Conservation (phyloP, 2,797 vertebrate genomes). For the Selene dorsalis region DNA sequence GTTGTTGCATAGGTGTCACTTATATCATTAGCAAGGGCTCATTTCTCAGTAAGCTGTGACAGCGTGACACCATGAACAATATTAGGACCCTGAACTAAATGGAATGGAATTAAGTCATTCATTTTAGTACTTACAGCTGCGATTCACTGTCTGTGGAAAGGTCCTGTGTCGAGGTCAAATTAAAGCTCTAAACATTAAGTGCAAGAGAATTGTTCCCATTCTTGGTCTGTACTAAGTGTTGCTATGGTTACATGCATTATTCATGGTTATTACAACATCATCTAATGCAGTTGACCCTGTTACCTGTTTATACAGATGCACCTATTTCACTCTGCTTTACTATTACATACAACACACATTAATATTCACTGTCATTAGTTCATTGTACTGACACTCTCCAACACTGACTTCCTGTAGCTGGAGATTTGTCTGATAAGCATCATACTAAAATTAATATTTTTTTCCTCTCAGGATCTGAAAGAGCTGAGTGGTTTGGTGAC, state of each 20-base stretch:
- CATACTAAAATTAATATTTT: conserved; percentile 1
- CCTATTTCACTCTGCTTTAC: background rate
- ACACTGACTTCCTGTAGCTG: background rate
- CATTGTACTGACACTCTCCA: background rate
- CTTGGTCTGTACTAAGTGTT: conserved; percentile 1
- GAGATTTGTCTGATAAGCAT: conserved; percentile 18
- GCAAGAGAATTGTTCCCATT: background rate
- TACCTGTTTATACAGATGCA: conserved; percentile 3
- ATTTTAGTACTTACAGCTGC: background rate
- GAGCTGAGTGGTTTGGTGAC: conserved; percentile 91
- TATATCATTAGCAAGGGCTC: background rate
- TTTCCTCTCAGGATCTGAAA: conserved; percentile 88
- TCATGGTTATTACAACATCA: background rate
- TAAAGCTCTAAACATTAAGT: conserved; percentile 1
- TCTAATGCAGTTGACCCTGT: conserved; percentile 11
- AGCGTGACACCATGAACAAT: background rate
- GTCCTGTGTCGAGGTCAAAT: background rate
- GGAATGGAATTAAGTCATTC: background rate
- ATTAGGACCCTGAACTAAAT: background rate
- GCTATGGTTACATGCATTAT: conserved; percentile 19
- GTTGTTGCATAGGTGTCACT: background rate
- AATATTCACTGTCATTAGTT: conserved; percentile 12
- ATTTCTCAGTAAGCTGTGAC: background rate
- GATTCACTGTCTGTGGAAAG: background rate
- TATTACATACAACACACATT: conserved; percentile 1